Conservation (phyloP, 2,797 vertebrate genomes). For the Sardinella longiceps region DNA sequence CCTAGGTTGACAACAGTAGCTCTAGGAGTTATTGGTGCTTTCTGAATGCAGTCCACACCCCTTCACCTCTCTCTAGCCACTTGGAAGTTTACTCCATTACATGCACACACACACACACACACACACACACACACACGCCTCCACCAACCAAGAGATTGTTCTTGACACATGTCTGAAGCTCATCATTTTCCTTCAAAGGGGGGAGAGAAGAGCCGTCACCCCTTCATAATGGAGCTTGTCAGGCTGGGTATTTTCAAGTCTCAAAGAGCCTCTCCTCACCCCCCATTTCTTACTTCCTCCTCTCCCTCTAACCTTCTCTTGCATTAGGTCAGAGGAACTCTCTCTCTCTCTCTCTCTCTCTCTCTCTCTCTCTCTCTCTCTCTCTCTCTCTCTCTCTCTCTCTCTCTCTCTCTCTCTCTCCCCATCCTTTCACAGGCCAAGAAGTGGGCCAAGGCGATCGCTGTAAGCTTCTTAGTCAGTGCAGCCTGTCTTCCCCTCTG, state of each 20-base stretch:
- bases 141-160: not conserved
- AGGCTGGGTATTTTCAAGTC: conserved; percentile 2
- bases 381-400: not conserved
- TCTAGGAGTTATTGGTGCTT: not conserved
- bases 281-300: not conserved
- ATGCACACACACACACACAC: conserved; percentile 30
- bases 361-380: not conserved
- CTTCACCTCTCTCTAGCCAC: not conserved
- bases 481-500: conserved; percentile 19
- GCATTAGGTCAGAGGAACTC: not conserved
- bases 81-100: conserved; percentile 6
- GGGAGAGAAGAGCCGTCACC: not conserved
- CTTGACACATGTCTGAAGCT: conserved; percentile 24
- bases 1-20: not conserved
- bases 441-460: conserved; percentile 46
- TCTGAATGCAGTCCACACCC: conserved; percentile 2
- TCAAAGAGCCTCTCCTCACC: not conserved
- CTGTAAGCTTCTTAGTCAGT: conserved; percentile 53
- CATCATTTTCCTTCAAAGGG: conserved; percentile 7
- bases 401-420: not conserved
- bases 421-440: conserved; percentile 17
- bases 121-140: conserved; percentile 23
- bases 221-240: conserved; percentile 9
- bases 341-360: not conserved
- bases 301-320: not conserved